Base-by-base conservation (phyloP, 2,113 vertebrate genomes). In the Albula goreensis region DNA sequence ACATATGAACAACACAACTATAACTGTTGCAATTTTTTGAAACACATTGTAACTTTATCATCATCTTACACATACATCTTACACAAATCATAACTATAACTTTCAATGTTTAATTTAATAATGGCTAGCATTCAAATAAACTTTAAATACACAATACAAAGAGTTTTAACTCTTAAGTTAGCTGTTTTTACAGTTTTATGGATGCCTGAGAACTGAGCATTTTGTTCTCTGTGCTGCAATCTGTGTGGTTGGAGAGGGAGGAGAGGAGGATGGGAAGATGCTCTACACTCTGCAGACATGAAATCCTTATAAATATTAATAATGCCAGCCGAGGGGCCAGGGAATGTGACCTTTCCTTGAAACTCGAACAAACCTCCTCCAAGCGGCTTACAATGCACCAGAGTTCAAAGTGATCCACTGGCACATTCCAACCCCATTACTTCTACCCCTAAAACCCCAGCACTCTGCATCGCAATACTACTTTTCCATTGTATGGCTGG, bases 261-360 rank as follows among this genome's bases (percentile, higher is more conserved):
- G 84, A 81, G 22, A 60, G 85, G 85, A 83, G 86, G 80, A 85
- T 85, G 74, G 80, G 31, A 86, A 86, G 86, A 80, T 78, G 85
- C 86, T 83, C 85, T 86, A 87, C 84, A 87, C 86, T 83, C 85
- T 86, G 88, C 84, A 87, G 77, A 89, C 63, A 90, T 91, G 88
- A 90, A 91, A 90, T 86, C 92, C 90, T 91, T 91, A 92, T 92
- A 90, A 91, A 91, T 93, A 93, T 93, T 91, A 91, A 92, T 91
- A 90, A 83, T 91, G 83, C 84, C 41, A 87, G 87, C 50, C 66
- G 86, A 85, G 84, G 31, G 88, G 88, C 83, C 88, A 88, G 89
- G 82, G 90, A 92, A 90, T 92, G 87, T 91, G 91, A 93, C 89
- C 92, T 91, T 90, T 89, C 86, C 82, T 89, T 90, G 89, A 86